Base-by-base conservation (phyloP, 2,888 invertebrate genomes). In the Drosophila imparisetae region DNA sequence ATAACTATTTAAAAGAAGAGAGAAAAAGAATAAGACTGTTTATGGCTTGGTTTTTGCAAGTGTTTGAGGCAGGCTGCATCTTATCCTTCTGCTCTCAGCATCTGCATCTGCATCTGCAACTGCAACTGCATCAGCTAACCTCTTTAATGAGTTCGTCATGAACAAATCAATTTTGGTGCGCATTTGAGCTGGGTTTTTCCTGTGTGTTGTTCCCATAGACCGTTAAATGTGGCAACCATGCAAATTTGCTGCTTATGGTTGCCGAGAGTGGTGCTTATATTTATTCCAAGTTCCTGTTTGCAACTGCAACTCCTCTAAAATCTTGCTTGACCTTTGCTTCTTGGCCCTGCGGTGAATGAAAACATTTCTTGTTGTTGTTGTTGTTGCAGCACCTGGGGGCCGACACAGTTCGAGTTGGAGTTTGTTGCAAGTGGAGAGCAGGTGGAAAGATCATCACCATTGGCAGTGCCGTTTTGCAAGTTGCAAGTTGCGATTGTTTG, bases 181-280 rank as follows among this genome's bases (percentile, higher is more conserved):
- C 74, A 71, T 63, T 83, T 78, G 65, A 67, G 69, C 48, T 54
- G 34, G 34, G 40, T 13, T 54, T 54, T 45, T 48, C 4, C 24
- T 45, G 8, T 32, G 42, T 66, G 57, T 29, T 66, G 65, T 64
- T 68, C 55, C 64, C 67, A 60, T 58, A 74, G 72, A 75, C 84
- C 88, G 83, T 87, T 82, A 85, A 86, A 89, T 85, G 80, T 77
- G 76, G 72, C 67, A 80, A 79, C 83, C 83, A 88, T 88, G 83
- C 83, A 88, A 88, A 90, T 90, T 78, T 79, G 27, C 68, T 52
- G 79, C 75, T 86, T 66, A 61, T 75, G 76, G 77, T 24, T 24
- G 45, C 53, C 30, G 40, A 11, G 57, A 69, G 40, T 49, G 24
- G 29, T 29, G 10, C 18, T 18, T 24, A n/a, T 40, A 36, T 71